Percentiles rank a stretch among this genome's conserved stretches.
Evolutionary conservation across 2,797 vertebrate genomes (phyloP).

Genomic region (Esox lucius): DNA sequence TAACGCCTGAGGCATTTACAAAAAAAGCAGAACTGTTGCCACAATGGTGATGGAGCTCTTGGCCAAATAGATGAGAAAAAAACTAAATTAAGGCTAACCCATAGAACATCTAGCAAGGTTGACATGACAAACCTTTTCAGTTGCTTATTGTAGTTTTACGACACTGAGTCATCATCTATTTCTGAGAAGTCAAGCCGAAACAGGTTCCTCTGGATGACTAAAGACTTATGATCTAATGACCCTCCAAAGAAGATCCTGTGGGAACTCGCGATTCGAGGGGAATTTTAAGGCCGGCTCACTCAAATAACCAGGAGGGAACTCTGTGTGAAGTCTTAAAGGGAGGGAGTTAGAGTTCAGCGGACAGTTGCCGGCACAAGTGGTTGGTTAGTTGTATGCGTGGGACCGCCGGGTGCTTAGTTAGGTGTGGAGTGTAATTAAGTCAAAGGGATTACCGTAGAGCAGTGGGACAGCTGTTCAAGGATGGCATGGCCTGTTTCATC

Average conservation of each 20-base stretch:
- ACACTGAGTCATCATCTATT: conserved; percentile 49
- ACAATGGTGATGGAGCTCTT: not conserved
- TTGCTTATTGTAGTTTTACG: conserved; percentile 10
- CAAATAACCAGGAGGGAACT: conserved; percentile 73
- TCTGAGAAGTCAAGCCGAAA: conserved; percentile 15
- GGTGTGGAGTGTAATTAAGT: conserved; percentile 78
- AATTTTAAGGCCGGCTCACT: conserved; percentile 65
- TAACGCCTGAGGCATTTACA: not conserved
- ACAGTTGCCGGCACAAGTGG: conserved; percentile 67
- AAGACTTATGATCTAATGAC: conserved; percentile 27
- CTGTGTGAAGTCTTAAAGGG: conserved; percentile 49
- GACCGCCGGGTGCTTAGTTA: not conserved
- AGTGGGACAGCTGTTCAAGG: conserved; percentile 76
- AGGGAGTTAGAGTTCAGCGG: conserved; percentile 50
- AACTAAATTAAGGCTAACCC: not conserved
- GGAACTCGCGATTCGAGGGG: conserved; percentile 67
- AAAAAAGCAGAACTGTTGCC: not conserved
- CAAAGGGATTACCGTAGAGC: conserved; percentile 73
- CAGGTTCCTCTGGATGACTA: conserved; percentile 12
- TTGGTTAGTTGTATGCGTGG: conserved; percentile 66
- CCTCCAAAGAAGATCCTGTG: conserved; percentile 59
- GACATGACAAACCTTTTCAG: conserved; percentile 6
- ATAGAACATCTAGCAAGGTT: not conserved
- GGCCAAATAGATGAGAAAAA: not conserved
- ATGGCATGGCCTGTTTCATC: conserved; percentile 72